A percentile compares a stretch with the other conserved stretches of the same genome.
These are phyloP conservation scores for Oncorhynchus masou DNA, from an alignment of 2,113 vertebrate species.

Conservation along the genomic window DNA sequence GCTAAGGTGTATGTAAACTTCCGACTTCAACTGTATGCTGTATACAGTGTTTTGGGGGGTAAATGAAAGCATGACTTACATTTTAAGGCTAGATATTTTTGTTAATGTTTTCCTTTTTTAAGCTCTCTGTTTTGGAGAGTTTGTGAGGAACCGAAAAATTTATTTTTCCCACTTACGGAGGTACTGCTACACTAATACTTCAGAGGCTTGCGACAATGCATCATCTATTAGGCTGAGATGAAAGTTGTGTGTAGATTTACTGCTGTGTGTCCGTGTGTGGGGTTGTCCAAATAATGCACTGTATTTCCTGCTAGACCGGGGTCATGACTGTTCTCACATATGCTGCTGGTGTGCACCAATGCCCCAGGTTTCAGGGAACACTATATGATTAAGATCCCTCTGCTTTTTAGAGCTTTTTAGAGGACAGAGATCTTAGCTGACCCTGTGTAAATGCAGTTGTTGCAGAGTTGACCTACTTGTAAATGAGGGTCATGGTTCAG, in stretches of 20 bases:
- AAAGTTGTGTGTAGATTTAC: conserved; percentile 21
- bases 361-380: conserved; percentile 50
- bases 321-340: conserved; percentile 47
- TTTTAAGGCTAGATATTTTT: not conserved
- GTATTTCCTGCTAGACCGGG: conserved; percentile 41
- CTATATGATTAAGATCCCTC: conserved; percentile 66
- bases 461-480: conserved; percentile 76
- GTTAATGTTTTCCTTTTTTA: not conserved
- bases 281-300: conserved; percentile 32
- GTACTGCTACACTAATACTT: conserved; percentile 7
- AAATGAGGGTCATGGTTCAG: conserved; percentile 78
- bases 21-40: not conserved
- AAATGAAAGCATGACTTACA: not conserved
- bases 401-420: conserved; percentile 64
- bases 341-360: conserved; percentile 46
- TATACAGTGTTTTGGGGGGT: not conserved
- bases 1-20: no score
- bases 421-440: conserved; percentile 74
- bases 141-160: not conserved
- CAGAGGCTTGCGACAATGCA: conserved; percentile 28
- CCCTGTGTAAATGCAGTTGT: conserved; percentile 80
- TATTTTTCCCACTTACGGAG: conserved; percentile 11
- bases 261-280: conserved; percentile 6
- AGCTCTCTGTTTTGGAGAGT: not conserved
- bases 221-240: conserved; percentile 8